phyloP scores from a whole-genome alignment of 1,140 invertebrate genomes.

The Aphaenogaster rudis region DNA sequence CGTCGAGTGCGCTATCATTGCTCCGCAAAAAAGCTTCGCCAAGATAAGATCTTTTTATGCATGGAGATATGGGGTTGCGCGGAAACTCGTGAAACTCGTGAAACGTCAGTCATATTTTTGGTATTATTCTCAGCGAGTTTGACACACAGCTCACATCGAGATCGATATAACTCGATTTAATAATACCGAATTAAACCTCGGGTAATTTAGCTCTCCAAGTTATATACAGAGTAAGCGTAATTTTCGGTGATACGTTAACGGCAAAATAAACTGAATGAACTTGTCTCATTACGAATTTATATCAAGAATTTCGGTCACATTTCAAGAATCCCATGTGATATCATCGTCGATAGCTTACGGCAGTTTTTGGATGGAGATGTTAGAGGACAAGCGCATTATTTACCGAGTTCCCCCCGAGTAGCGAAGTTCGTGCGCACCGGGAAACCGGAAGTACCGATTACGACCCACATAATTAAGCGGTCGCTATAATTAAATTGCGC shows the following conservation, averaged over 20 bases:
- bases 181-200: background rate
- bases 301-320: background rate
- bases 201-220: background rate
- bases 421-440: constrained; percentile 26
- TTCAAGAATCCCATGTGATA: background rate
- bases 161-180: constrained; percentile 44
- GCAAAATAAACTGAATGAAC: background rate
- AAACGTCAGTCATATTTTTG: constrained; percentile 23
- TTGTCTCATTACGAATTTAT: background rate
- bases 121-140: background rate
- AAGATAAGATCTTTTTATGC: constrained; percentile 24
- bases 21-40: background rate
- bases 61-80: background rate
- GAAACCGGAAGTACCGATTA: constrained; percentile 60
- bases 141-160: background rate
- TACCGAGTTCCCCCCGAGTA: constrained; percentile 8
- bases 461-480: constrained; percentile 64
- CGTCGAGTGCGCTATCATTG: background rate
- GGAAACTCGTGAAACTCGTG: constrained; percentile 12
- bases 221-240: background rate
- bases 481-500: constrained; percentile 66
- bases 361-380: constrained; percentile 9
- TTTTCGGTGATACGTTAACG: background rate
- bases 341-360: background rate
- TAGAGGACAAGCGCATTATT: constrained; percentile 40